phyloP scores from a whole-genome alignment of 2,113 vertebrate species.

The Eublepharis macularius region DNA sequence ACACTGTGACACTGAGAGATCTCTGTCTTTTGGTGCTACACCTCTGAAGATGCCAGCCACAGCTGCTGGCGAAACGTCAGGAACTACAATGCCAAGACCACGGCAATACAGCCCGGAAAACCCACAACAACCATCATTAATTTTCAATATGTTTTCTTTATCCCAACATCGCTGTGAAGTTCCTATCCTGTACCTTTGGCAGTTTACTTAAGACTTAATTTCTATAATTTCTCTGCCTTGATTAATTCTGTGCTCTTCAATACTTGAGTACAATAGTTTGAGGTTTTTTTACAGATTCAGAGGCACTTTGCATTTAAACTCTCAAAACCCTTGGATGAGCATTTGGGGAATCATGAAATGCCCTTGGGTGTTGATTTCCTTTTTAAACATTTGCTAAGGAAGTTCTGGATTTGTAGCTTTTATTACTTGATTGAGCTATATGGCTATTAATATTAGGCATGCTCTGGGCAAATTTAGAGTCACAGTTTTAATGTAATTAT shows the following conservation, averaged over 20 bases:
- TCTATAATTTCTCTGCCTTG: background rate
- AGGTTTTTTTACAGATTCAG: background rate
- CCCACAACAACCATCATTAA: background rate
- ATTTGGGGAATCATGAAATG: background rate
- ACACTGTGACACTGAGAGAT: too few relatives aligned
- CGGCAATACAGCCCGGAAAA: too few relatives aligned
- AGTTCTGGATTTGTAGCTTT: conserved; percentile 15
- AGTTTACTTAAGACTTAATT: background rate
- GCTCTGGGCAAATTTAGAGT: background rate
- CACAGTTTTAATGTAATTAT: background rate
- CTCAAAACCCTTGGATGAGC: background rate
- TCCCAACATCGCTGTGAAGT: background rate
- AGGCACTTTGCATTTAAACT: conserved; percentile 7
- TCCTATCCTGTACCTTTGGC: background rate
- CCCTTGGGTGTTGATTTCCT: conserved; percentile 1
- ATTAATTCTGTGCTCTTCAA: background rate
- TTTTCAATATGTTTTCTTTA: background rate
- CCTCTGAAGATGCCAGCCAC: too few relatives aligned
- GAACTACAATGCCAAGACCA: too few relatives aligned
- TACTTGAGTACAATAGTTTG: background rate
- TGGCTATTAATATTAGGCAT: background rate
- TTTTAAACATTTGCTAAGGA: background rate
- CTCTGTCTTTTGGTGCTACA: too few relatives aligned
- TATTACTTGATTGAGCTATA: background rate
- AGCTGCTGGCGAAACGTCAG: too few relatives aligned